Conservation (phyloP, 2,888 invertebrate genomes). For the Aphodius granarius region DNA sequence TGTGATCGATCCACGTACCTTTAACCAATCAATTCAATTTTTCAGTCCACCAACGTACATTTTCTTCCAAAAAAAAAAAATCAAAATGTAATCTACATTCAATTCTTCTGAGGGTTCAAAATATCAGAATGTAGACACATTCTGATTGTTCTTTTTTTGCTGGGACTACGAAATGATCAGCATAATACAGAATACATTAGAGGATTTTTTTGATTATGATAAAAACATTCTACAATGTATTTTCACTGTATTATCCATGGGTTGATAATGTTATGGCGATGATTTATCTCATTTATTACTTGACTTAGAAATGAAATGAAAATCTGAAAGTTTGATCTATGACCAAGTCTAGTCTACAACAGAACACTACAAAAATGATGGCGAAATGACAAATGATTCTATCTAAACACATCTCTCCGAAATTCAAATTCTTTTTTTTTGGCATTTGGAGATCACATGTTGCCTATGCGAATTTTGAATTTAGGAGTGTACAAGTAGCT, state of each 20-base stretch:
- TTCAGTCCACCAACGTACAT: not conserved
- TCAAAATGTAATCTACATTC: not conserved
- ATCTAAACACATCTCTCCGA: not conserved
- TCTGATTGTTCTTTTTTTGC: not conserved
- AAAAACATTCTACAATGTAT: too few species aligned
- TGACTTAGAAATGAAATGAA: not conserved
- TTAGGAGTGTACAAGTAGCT: not conserved
- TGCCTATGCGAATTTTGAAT: not conserved
- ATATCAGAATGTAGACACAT: too few species aligned
- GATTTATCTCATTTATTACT: not conserved
- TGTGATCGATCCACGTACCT: not conserved
- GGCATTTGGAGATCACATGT: not conserved
- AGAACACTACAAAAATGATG: not conserved
- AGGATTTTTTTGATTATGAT: not conserved
- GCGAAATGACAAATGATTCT: not conserved
- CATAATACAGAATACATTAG: not conserved
- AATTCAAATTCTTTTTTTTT: not conserved
- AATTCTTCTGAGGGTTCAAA: too few species aligned
- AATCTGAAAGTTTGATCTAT: not conserved
- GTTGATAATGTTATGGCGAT: not conserved
- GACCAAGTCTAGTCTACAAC: not conserved
- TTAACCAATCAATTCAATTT: not conserved
- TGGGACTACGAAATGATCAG: not conserved
- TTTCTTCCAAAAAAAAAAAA: not conserved
- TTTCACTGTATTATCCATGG: not conserved